phyloP scores from a whole-genome alignment of 2,113 vertebrate genomes.

The Albula glossodonta region DNA sequence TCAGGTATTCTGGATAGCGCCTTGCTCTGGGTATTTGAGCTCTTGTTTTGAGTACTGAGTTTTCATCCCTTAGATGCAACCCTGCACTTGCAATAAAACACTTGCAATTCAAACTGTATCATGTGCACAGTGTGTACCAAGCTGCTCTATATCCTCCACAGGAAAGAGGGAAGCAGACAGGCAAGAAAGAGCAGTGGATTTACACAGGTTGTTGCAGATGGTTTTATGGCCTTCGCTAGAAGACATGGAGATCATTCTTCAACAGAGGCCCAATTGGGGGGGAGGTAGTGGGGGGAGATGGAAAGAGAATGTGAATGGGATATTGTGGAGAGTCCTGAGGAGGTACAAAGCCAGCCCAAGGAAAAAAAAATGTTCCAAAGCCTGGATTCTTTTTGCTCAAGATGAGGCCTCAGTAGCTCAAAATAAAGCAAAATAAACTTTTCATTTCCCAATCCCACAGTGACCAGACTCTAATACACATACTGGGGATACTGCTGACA shows the following conservation, averaged over 20 bases:
- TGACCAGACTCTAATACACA: too few relatives aligned
- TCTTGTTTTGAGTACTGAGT: not conserved
- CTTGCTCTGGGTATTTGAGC: not conserved
- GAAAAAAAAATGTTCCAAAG: not conserved
- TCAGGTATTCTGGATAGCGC: not conserved
- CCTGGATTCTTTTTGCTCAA: not conserved
- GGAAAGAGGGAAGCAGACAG: not conserved
- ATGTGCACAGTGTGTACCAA: not conserved
- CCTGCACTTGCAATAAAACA: not conserved
- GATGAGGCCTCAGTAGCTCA: not conserved
- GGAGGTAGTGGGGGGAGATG: not conserved
- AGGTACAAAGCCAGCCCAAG: not conserved
- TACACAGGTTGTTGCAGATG: not conserved
- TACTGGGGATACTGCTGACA: constrained; percentile 5
- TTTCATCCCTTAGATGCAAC: not conserved
- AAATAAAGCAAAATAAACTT: not conserved
- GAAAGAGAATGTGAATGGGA: not conserved
- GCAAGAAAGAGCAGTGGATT: not conserved
- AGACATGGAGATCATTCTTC: too few relatives aligned
- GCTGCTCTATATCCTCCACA: not conserved
- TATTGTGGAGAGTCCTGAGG: not conserved
- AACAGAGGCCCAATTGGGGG: not conserved
- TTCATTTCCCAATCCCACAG: not conserved
- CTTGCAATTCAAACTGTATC: not conserved
- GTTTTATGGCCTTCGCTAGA: too few relatives aligned